Evolutionary conservation across 1,140 invertebrate genomes (phyloP), one percentile per base, ranked within the genome.

Genomic region (Aphelinus certus): DNA sequence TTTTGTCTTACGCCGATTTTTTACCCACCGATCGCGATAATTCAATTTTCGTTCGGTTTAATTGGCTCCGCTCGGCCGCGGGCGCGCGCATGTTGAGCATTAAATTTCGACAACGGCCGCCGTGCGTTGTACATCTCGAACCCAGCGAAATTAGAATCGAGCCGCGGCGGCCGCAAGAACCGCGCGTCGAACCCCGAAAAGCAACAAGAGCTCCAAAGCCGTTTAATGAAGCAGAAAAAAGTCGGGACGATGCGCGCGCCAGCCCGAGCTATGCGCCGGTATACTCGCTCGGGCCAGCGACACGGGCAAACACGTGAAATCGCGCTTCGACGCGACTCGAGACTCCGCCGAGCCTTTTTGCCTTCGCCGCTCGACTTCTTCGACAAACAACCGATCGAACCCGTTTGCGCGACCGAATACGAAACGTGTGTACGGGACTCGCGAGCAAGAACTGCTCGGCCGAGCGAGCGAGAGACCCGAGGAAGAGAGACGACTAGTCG

Each of bases 41-140:
- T 66, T 66, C 64, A 51, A 63, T 43, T 73, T 73, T 73, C 57
- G 53, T 73, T 67, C 42, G 49, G 48, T 64, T 72, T 72, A 72
- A 72, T 72, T 53, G 78, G 75, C 77, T 26, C 26, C 26, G 68
- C 64, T 26, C 42, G 4, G 26, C 6, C 46, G 53, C 61, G 46
- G 7, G 7, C n/a, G 42, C 49, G 1, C 49, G 9, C 55, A 4
- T 62, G 5, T 1, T 2, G 9, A 4, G 9, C 56, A 57, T 3
- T 57, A 57, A 4, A 57, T 42, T 26, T 58, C 9, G 10, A 58
- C 43, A 5, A 5, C 57, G 51, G 51, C 4, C 51, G 9, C 51
- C 4, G 51, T 53, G 51, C 51, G 51, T 53, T 53, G 51, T 26
- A 26, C 26, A 26, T 26, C 26, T 26, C 26, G 26, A 26, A 26